Percentiles rank a stretch among this genome's conserved stretches.
Evolutionary conservation across 1,140 invertebrate species (phyloP).

Genomic region (Cephus cinctus): DNA sequence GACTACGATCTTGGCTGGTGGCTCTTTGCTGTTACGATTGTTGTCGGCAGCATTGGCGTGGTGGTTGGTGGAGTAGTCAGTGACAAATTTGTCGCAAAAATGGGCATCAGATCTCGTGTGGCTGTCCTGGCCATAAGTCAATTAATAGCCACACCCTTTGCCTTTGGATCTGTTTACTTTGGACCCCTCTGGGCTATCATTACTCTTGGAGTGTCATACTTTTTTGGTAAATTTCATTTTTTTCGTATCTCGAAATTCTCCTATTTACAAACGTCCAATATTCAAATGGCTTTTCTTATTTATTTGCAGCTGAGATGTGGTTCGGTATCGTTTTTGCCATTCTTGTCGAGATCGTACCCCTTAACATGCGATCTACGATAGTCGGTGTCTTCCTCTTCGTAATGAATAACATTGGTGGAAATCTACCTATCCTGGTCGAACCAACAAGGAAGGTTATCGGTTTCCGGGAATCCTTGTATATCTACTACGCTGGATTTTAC

Average conservation of each 20-base stretch:
- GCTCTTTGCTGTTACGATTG: slow-evolving; percentile 83
- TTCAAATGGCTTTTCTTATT: slow-evolving; percentile 18
- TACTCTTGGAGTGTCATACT: slow-evolving; percentile 79
- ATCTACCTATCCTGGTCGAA: slow-evolving; percentile 83
- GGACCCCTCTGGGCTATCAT: slow-evolving; percentile 82
- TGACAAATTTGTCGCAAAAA: slow-evolving; percentile 83
- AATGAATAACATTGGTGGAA: slow-evolving; percentile 93
- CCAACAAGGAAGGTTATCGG: slow-evolving; percentile 76
- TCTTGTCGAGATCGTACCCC: slow-evolving; percentile 82
- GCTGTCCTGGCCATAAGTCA: slow-evolving; percentile 82
- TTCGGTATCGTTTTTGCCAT: slow-evolving; percentile 89
- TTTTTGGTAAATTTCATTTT: slow-evolving; percentile 67
- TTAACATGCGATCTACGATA: slow-evolving; percentile 76
- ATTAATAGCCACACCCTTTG: slow-evolving; percentile 82
- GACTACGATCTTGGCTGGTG: slow-evolving; percentile 85
- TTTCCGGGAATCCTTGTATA: slow-evolving; percentile 80
- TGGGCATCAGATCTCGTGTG: slow-evolving; percentile 83
- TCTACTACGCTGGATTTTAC: slow-evolving; percentile 85
- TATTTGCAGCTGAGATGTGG: slow-evolving; percentile 83
- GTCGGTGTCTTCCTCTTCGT: slow-evolving; percentile 86
- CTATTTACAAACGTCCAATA: slow-evolving; percentile 6
- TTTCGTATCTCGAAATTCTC: slow-evolving; percentile 4
- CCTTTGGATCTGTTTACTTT: slow-evolving; percentile 85
- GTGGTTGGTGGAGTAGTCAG: slow-evolving; percentile 85
- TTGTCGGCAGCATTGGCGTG: slow-evolving; percentile 84